Evolutionary conservation across 2,888 invertebrate species (phyloP).

Genomic region (Drosophila koepferae): DNA sequence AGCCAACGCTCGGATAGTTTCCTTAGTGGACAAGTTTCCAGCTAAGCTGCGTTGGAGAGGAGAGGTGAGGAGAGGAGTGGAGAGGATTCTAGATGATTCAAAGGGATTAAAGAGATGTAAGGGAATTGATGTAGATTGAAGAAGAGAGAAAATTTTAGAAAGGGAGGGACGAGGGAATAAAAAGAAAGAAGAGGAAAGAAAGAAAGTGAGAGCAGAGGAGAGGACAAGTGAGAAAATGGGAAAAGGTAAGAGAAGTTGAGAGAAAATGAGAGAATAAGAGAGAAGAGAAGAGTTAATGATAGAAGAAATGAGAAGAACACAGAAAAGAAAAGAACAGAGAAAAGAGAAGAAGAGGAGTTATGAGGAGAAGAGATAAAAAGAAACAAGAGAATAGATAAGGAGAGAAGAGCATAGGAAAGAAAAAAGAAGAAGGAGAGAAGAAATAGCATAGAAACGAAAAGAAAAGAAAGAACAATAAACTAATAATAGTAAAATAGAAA

Average conservation of each 20-base stretch:
- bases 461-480: no score
- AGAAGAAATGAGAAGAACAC: not conserved
- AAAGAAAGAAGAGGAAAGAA: not conserved
- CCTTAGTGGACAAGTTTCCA: not conserved
- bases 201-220: not conserved
- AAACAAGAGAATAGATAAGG: no score
- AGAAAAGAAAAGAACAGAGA: not conserved
- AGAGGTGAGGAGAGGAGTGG: not conserved
- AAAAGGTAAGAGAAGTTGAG: not conserved
- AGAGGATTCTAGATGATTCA: no score
- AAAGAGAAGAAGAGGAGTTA: no score
- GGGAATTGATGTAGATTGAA: not conserved
- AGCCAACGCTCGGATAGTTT: not conserved
- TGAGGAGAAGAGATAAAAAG: no score
- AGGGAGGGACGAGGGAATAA: not conserved
- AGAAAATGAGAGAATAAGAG: not conserved
- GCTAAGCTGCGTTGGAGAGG: not conserved
- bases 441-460: no score
- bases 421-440: no score
- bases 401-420: no score
- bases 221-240: not conserved
- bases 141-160: not conserved
- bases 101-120: no score
- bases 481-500: no score
- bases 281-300: not conserved